phyloP scores from a whole-genome alignment of 2,888 invertebrate species.

The Caenorhabditis japonica region DNA sequence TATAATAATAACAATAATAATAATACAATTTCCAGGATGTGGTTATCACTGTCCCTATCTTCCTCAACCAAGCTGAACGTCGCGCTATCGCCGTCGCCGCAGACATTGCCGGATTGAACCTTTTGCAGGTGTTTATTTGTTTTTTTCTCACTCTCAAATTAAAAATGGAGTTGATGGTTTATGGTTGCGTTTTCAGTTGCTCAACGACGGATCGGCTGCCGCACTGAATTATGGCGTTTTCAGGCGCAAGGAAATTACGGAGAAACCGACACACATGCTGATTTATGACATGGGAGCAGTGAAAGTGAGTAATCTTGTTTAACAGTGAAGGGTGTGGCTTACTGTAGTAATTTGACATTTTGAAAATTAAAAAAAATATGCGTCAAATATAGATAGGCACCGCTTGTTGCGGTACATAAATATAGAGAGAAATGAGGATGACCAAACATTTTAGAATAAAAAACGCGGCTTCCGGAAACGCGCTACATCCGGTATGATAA shows the following conservation, averaged over 20 bases:
- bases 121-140: slow-evolving; percentile 78
- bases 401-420: no score
- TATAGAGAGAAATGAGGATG: no score
- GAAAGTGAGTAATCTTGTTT: slow-evolving; percentile 79
- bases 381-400: not conserved
- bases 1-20: no score
- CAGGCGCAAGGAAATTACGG: slow-evolving; percentile 84
- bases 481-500: slow-evolving; percentile 3
- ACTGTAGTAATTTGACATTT: no score
- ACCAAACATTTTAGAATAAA: no score
- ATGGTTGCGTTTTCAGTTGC: slow-evolving; percentile 83
- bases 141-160: slow-evolving; percentile 84
- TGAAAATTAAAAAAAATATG: not conserved
- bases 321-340: no score
- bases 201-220: slow-evolving; percentile 95
- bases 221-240: slow-evolving; percentile 98
- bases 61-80: slow-evolving; percentile 95
- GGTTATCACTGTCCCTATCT: slow-evolving; percentile 95
- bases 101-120: slow-evolving; percentile 89
- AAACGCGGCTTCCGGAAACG: no score
- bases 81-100: slow-evolving; percentile 89
- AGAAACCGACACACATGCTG: slow-evolving; percentile 81
- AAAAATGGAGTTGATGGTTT: slow-evolving; percentile 81
- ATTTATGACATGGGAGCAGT: slow-evolving; percentile 99
- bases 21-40: slow-evolving; percentile 89